Evolutionary conservation across 1,140 invertebrate species (phyloP).

Genomic region (Neodiprion lecontei): DNA sequence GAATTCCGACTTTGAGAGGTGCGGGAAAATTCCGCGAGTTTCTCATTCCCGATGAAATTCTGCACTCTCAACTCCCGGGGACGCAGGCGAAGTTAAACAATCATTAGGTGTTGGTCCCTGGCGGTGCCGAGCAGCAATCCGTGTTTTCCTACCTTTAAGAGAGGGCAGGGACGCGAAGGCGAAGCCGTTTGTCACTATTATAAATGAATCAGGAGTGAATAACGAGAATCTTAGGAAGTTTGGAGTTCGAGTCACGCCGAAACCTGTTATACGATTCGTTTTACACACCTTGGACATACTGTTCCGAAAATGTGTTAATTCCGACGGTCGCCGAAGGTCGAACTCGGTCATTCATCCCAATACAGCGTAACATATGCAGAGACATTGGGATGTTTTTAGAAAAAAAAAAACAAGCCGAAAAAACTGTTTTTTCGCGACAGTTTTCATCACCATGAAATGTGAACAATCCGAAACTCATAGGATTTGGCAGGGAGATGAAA

Average conservation of each 20-base stretch:
- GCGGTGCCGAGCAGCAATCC: constrained; percentile 1
- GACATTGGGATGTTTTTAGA: neutral
- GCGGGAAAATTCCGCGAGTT: neutral
- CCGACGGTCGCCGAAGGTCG: no score
- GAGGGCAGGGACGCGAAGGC: constrained; percentile 14
- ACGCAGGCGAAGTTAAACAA: constrained; percentile 40
- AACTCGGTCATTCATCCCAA: no score
- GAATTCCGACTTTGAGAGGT: constrained; percentile 1
- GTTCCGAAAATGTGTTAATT: constrained; percentile 17
- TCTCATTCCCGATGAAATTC: neutral
- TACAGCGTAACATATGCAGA: no score
- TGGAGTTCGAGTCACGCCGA: constrained; percentile 27
- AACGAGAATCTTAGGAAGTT: constrained; percentile 47
- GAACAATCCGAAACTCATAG: no score
- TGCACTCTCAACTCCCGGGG: neutral
- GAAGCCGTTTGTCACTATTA: constrained; percentile 49
- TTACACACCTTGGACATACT: constrained; percentile 35
- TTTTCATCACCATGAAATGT: no score
- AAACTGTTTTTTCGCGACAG: no score
- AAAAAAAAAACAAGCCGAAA: neutral
- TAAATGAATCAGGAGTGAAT: constrained; percentile 52
- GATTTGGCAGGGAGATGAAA: no score
- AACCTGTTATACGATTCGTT: constrained; percentile 36
- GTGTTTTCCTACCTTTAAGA: neutral
- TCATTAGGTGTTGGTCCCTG: constrained; percentile 37